These are phyloP conservation scores for Gallinago nigripennis DNA, from an alignment of 2,797 vertebrate species.

Conservation along the genomic window DNA sequence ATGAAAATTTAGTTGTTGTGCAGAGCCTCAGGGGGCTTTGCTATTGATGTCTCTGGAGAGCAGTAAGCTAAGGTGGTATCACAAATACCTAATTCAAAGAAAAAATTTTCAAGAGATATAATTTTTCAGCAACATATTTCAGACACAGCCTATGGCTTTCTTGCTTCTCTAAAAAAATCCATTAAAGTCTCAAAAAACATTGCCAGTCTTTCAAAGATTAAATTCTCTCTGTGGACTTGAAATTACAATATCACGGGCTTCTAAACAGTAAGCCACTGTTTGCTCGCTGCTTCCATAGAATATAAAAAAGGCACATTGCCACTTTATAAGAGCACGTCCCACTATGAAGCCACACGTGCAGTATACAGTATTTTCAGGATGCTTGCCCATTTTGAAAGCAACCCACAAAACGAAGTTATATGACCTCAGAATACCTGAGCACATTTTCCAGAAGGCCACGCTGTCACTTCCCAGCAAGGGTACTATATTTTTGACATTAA, in stretches of 20 bases:
- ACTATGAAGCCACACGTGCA: neutral
- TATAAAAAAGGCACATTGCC: neutral
- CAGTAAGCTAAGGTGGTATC: neutral
- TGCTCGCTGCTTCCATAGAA: neutral
- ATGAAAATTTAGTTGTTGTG: neutral
- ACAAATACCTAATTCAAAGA: neutral
- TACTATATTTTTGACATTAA: neutral
- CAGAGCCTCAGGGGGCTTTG: neutral
- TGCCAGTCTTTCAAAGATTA: neutral
- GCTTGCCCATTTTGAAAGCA: neutral
- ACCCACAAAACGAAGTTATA: neutral
- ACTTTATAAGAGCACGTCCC: neutral
- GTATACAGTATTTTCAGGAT: neutral
- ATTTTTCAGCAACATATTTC: neutral
- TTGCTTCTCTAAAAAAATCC: neutral
- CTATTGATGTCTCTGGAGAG: neutral
- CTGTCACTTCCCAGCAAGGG: neutral
- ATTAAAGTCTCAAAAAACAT: slow-evolving; percentile 2
- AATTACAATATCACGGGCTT: neutral
- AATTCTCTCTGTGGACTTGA: neutral
- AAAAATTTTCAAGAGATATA: neutral
- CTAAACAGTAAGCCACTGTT: slow-evolving; percentile 20
- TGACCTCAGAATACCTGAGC: neutral
- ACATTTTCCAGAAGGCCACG: neutral
- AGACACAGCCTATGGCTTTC: neutral